A percentile compares a stretch with the other conserved stretches of the same genome.
Evolutionary conservation across 2,797 vertebrate genomes (phyloP).

Genomic region (Sylvia borin): DNA sequence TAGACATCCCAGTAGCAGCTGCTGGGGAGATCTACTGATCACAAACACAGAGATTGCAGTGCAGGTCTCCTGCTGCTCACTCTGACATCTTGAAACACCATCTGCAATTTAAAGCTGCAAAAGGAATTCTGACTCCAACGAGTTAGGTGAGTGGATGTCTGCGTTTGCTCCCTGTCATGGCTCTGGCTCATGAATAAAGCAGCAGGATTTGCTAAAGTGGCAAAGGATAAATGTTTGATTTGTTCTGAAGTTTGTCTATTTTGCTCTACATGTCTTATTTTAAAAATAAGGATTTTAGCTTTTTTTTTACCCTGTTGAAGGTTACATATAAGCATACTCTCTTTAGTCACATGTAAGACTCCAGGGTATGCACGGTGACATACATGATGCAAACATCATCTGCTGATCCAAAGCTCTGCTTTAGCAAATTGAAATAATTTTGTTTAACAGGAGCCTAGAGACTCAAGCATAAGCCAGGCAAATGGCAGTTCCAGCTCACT

Average conservation of each 20-base stretch:
- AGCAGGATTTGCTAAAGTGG: background rate
- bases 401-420: background rate
- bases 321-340: background rate
- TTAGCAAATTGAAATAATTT: background rate
- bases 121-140: background rate
- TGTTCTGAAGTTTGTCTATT: background rate
- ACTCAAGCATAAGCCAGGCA: background rate
- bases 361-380: background rate
- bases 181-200: background rate
- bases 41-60: background rate
- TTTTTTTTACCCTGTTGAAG: background rate
- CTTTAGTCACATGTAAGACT: background rate
- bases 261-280: background rate
- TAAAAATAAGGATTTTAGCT: background rate
- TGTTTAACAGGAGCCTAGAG: background rate
- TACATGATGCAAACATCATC: background rate
- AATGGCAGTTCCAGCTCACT: background rate
- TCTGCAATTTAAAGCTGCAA: constrained; percentile 20
- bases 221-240: background rate
- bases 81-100: constrained; percentile 7
- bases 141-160: constrained; percentile 65
- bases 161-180: background rate
- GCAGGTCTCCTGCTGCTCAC: background rate
- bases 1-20: constrained; percentile 43
- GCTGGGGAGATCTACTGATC: constrained; percentile 28